Conservation (phyloP, 2,797 vertebrate genomes). For the Anableps anableps region DNA sequence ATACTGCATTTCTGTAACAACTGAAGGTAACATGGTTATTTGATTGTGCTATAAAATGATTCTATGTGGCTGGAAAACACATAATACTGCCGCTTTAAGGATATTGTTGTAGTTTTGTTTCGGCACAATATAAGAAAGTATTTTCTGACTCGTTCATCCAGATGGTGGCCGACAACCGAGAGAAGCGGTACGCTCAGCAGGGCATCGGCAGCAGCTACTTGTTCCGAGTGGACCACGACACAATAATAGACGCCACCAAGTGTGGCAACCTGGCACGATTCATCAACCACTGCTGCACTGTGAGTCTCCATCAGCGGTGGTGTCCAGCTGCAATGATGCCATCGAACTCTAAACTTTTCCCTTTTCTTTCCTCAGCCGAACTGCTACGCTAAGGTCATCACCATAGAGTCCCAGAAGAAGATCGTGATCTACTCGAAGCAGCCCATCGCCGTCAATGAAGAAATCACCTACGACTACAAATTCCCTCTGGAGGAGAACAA, state of each 20-base stretch:
- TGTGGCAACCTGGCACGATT: slow-evolving; percentile 92
- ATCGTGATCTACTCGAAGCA: slow-evolving; percentile 97
- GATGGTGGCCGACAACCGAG: slow-evolving; percentile 95
- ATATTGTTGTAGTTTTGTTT: background rate
- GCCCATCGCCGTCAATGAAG: slow-evolving; percentile 91
- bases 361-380: slow-evolving; percentile 82
- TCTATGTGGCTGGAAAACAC: no score
- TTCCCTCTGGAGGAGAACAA: slow-evolving; percentile 96
- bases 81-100: no score
- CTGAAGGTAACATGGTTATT: no score
- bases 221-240: slow-evolving; percentile 95
- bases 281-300: slow-evolving; percentile 97
- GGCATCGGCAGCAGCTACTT: slow-evolving; percentile 96
- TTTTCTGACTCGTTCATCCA: slow-evolving; percentile 47
- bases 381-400: slow-evolving; percentile 96
- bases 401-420: slow-evolving; percentile 95
- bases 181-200: slow-evolving; percentile 92
- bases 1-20: no score
- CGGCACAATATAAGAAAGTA: rapidly evolving
- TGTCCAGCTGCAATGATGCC: background rate
- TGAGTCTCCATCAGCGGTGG: slow-evolving; percentile 64
- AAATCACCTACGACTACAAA: slow-evolving; percentile 97
- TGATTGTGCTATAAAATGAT: no score
- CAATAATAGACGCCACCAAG: slow-evolving; percentile 95
- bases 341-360: background rate